Base-by-base conservation (phyloP, 1,140 invertebrate species). In the Diabrotica undecimpunctata region DNA sequence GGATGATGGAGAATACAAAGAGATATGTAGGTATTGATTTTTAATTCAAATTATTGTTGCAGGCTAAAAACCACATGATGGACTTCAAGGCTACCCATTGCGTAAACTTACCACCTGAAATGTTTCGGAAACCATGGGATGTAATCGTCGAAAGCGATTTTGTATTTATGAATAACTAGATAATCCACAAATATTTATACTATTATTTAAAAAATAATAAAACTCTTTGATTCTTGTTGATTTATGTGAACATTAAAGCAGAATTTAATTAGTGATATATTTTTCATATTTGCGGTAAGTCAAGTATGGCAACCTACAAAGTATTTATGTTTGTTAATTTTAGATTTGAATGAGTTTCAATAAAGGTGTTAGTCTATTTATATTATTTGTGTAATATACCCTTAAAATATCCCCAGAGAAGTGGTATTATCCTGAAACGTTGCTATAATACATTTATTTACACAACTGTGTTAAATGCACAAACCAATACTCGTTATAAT, bases 1-100 rank as follows among this genome's bases (percentile, higher is more conserved):
- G n/a, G n/a, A n/a, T n/a, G n/a, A n/a, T n/a, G n/a, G n/a, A n/a
- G n/a, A n/a, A n/a, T n/a, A n/a, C n/a, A n/a, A n/a, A n/a, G n/a
- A n/a, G n/a, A n/a, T n/a, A n/a, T n/a, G n/a, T n/a, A n/a, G n/a
- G n/a, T n/a, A n/a, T n/a, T n/a, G n/a, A n/a, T n/a, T n/a, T n/a
- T n/a, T n/a, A 25, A 25, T 25, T 25, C 25, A 25, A 25, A 1
- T 4, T 46, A 46, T 46, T 54, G 12, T 54, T 14, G 3, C 35
- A 54, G 12, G 35, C 9, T 8, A 82, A 81, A 25, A 90, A 90
- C 75, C 89, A 96, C 79, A 87, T 97, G 85, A 85, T 88, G 65
- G 93, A 98, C 79, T 94, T 88, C 74, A 86, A 89, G 69, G 90
- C 92, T 0, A 89, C 90, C 8, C 95, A 98, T 79, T 97, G 95